Evolutionary conservation across 2,888 invertebrate species (phyloP).

Genomic region (Dasysyrphus albostriatus): DNA sequence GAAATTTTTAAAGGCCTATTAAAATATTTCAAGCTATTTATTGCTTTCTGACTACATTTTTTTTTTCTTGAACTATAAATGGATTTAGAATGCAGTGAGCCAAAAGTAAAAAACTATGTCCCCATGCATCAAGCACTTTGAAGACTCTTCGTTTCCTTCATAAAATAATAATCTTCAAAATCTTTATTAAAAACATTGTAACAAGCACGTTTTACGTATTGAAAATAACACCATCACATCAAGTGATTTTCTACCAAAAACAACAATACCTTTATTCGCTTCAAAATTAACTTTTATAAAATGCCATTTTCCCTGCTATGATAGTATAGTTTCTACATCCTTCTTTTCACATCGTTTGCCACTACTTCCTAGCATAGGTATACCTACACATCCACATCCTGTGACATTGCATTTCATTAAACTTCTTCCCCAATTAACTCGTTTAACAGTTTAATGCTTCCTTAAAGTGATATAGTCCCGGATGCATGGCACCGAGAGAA

Average conservation of each 20-base stretch:
- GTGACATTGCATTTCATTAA: slow-evolving; percentile 75
- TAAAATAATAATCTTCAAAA: background rate
- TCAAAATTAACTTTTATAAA: slow-evolving; percentile 50
- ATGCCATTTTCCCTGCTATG: slow-evolving; percentile 20
- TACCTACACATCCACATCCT: slow-evolving; percentile 50
- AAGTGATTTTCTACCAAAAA: background rate
- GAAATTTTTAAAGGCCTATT: too few species aligned
- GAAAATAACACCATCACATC: background rate
- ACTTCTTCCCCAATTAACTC: slow-evolving; percentile 76
- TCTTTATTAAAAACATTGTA: background rate
- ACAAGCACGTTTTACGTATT: background rate
- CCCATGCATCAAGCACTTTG: background rate
- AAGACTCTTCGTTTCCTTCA: background rate
- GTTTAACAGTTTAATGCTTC: slow-evolving; percentile 76
- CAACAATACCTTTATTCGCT: slow-evolving; percentile 2
- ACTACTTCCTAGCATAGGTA: background rate
- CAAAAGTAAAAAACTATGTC: background rate
- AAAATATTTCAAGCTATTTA: too few species aligned
- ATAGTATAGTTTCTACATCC: background rate
- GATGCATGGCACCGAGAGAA: slow-evolving; percentile 51
- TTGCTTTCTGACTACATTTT: too few species aligned
- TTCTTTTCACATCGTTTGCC: background rate
- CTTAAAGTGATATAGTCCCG: slow-evolving; percentile 72
- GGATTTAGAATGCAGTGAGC: too few species aligned
- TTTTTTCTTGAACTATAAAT: too few species aligned